Evolutionary conservation across 1,140 invertebrate species (phyloP).

Genomic region (Coptotermes formosanus): DNA sequence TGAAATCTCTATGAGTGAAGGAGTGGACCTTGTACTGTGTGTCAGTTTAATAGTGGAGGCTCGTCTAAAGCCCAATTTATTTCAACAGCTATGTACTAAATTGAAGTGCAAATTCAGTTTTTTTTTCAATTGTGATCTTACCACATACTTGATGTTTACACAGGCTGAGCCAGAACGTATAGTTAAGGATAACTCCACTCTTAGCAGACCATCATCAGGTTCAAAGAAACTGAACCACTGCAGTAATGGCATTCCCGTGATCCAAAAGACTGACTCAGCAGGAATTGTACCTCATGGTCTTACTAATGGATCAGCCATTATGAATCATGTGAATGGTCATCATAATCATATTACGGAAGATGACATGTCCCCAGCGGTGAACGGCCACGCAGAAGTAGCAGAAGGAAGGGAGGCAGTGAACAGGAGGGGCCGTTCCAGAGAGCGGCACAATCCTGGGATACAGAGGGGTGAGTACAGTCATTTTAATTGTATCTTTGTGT

Average conservation of each 20-base stretch:
- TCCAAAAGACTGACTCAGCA: background rate
- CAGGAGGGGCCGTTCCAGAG: background rate
- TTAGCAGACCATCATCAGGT: background rate
- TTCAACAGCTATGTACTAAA: too few relatives aligned
- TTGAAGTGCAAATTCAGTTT: too few relatives aligned
- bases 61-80: too few relatives aligned
- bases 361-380: background rate
- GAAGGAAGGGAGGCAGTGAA: background rate
- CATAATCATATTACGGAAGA: background rate
- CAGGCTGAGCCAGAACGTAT: slow-evolving; percentile 25
- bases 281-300: background rate
- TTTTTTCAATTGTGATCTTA: background rate
- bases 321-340: background rate
- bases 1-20: too few relatives aligned
- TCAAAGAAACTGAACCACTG: background rate
- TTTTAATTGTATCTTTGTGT: too few relatives aligned
- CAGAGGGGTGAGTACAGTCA: background rate
- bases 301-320: background rate
- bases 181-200: background rate
- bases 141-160: background rate
- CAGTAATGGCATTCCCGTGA: background rate
- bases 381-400: background rate
- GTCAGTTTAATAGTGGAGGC: too few relatives aligned
- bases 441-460: background rate
- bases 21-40: too few relatives aligned